These are phyloP conservation scores for Pyrgus malvae DNA, from an alignment of 2,888 invertebrate genomes.

Conservation along the genomic window DNA sequence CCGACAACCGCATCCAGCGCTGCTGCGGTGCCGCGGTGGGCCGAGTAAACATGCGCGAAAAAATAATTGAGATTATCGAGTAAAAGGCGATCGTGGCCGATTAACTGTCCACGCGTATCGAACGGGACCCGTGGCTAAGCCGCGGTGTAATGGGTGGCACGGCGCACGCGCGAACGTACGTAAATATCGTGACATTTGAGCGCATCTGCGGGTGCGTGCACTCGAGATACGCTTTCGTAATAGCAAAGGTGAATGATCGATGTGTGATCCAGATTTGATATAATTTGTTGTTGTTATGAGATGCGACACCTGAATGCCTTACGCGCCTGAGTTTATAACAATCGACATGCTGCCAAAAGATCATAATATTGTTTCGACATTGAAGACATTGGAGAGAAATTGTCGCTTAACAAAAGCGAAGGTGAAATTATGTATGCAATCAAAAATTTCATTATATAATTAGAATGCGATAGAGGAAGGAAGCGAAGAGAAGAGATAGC, in stretches of 20 bases:
- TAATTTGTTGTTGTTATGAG: slow-evolving; percentile 15
- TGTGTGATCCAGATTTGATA: slow-evolving; percentile 46
- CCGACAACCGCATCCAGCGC: slow-evolving; percentile 19
- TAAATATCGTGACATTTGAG: slow-evolving; percentile 74
- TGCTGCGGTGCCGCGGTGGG: not conserved
- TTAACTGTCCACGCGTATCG: slow-evolving; percentile 48
- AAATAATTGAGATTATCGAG: not conserved
- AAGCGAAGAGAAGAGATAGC: too few species aligned
- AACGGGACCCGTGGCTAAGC: slow-evolving; percentile 54
- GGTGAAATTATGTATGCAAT: too few species aligned
- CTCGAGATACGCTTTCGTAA: slow-evolving; percentile 58
- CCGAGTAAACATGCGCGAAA: slow-evolving; percentile 17
- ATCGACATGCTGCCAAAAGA: not conserved
- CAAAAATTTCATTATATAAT: too few species aligned
- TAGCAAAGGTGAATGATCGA: slow-evolving; percentile 72
- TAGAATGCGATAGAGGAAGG: too few species aligned
- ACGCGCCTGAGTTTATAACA: slow-evolving; percentile 6
- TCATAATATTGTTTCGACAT: not conserved
- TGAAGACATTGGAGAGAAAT: not conserved
- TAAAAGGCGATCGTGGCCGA: slow-evolving; percentile 47
- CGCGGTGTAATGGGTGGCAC: slow-evolving; percentile 33
- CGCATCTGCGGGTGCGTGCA: slow-evolving; percentile 39
- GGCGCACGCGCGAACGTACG: slow-evolving; percentile 53
- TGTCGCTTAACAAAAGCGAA: too few species aligned
- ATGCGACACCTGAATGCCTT: slow-evolving; percentile 11